A percentile compares a stretch with the other conserved stretches of the same genome.
phyloP scores from a whole-genome alignment of 2,113 vertebrate genomes.

The Bubo blakistoni region DNA sequence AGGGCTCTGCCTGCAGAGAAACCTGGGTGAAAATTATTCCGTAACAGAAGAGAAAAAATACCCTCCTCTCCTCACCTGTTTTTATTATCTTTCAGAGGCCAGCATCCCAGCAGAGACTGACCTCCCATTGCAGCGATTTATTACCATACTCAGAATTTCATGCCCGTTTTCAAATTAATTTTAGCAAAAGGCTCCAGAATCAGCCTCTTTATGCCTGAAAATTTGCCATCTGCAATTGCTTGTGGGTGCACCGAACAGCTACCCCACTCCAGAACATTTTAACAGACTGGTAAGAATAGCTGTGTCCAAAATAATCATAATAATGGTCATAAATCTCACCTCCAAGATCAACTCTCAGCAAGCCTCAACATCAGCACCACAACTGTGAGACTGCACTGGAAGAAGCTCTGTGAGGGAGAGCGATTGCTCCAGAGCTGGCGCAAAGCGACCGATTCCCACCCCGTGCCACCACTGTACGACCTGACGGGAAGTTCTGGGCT shows the following conservation, averaged over 20 bases:
- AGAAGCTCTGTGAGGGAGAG: neutral
- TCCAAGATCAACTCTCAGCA: neutral
- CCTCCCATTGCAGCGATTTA: neutral
- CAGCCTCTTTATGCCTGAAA: neutral
- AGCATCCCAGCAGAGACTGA: neutral
- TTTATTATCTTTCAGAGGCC: neutral
- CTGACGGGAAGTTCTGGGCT: neutral
- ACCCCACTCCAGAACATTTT: neutral
- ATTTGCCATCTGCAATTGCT: neutral
- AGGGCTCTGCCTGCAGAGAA: neutral
- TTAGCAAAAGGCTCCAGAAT: neutral
- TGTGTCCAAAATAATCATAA: neutral
- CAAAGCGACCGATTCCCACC: neutral
- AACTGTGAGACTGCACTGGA: neutral
- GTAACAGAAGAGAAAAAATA: neutral
- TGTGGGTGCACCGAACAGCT: neutral
- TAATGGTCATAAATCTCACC: neutral
- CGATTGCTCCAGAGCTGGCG: neutral
- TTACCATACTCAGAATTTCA: neutral
- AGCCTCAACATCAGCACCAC: fast-evolving
- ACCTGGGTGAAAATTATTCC: neutral
- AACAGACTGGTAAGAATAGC: neutral
- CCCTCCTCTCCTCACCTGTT: neutral
- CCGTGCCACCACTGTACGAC: fast-evolving
- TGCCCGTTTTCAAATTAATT: neutral